Evolutionary conservation across 2,113 vertebrate species (phyloP).

Genomic region (Megaleporinus macrocephalus): DNA sequence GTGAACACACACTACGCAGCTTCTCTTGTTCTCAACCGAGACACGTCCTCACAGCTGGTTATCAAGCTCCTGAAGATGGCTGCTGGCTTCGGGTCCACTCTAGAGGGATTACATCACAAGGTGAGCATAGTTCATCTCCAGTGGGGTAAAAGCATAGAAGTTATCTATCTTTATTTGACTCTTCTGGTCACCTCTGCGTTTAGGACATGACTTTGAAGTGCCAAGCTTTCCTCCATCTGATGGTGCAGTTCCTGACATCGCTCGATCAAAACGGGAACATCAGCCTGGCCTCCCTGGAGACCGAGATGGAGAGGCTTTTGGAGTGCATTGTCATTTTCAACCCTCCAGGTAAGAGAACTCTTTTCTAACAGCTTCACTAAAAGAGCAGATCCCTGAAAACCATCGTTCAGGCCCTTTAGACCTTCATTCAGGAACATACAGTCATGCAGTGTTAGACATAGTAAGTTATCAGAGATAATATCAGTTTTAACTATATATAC

Average conservation of each 20-base stretch:
- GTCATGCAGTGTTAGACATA: neutral
- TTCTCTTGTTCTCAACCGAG: slow-evolving; percentile 82
- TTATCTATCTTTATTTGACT: neutral
- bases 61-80: slow-evolving; percentile 87
- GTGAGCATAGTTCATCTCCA: slow-evolving; percentile 71
- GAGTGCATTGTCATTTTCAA: slow-evolving; percentile 89
- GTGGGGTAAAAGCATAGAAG: too few species aligned
- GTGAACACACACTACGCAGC: slow-evolving; percentile 91
- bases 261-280: slow-evolving; percentile 90
- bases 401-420: neutral
- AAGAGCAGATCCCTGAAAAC: neutral
- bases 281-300: slow-evolving; percentile 81
- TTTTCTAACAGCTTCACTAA: neutral
- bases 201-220: slow-evolving; percentile 86
- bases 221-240: slow-evolving; percentile 77
- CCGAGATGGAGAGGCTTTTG: slow-evolving; percentile 87
- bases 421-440: too few species aligned
- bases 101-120: slow-evolving; percentile 77
- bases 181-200: slow-evolving; percentile 9
- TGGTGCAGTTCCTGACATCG: slow-evolving; percentile 86
- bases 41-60: slow-evolving; percentile 81
- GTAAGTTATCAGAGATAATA: neutral
- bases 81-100: slow-evolving; percentile 84
- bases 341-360: slow-evolving; percentile 81
- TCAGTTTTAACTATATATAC: too few species aligned